Evolutionary conservation across 2,888 invertebrate genomes (phyloP).

Genomic region (Melieria omissa): DNA sequence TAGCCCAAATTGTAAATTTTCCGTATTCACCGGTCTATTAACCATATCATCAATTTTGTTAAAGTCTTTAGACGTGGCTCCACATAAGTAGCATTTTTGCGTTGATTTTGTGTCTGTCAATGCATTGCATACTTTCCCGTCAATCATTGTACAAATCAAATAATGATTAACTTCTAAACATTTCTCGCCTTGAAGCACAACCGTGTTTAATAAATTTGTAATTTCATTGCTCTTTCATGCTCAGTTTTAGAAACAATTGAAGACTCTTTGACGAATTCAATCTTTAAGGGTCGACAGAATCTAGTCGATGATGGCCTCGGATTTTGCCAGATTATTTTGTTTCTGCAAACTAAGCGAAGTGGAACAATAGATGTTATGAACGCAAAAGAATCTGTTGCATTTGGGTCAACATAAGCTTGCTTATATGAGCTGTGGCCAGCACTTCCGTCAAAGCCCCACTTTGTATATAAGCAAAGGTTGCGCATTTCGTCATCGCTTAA

Average conservation of each 20-base stretch:
- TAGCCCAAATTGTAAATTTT: constrained; percentile 37
- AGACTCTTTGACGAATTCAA: constrained; percentile 27
- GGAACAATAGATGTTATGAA: constrained; percentile 31
- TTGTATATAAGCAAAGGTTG: neutral
- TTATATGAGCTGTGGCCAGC: constrained; percentile 20
- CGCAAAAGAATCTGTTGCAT: constrained; percentile 20
- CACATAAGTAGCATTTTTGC: constrained; percentile 29
- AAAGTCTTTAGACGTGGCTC: constrained; percentile 32
- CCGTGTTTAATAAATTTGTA: neutral
- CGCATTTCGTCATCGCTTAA: neutral
- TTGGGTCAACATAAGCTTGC: constrained; percentile 11
- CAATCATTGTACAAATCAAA: constrained; percentile 32
- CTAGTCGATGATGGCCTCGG: constrained; percentile 24
- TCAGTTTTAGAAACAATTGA: constrained; percentile 13
- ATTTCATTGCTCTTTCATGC: constrained; percentile 20
- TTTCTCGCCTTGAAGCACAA: constrained; percentile 10
- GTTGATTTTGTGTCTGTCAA: constrained; percentile 24
- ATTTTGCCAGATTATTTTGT: constrained; percentile 33
- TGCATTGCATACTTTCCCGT: constrained; percentile 25
- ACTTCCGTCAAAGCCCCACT: constrained; percentile 24
- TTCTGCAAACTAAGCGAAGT: constrained; percentile 15
- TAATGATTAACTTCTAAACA: constrained; percentile 22
- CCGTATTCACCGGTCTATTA: constrained; percentile 27
- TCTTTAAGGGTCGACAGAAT: constrained; percentile 23
- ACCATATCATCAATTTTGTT: constrained; percentile 29